Evolutionary conservation across 2,113 vertebrate genomes (phyloP).

Genomic region (Cnemophilus loriae): DNA sequence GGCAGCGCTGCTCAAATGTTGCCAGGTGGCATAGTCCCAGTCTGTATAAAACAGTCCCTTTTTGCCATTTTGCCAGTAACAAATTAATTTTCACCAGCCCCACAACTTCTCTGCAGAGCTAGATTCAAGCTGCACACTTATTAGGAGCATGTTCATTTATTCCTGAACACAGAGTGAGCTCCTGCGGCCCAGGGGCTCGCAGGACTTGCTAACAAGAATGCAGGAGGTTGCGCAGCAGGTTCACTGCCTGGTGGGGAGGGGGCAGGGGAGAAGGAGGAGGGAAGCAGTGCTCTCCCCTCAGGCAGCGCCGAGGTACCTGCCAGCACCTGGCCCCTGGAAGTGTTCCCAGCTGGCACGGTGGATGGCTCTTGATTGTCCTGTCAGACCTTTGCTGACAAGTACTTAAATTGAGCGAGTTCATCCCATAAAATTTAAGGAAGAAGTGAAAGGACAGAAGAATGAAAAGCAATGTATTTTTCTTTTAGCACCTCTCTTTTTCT

Average conservation of each 20-base stretch:
- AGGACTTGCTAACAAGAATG: accelerated
- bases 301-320: not conserved
- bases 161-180: not conserved
- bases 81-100: not conserved
- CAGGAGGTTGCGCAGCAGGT: not conserved
- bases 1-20: not conserved
- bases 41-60: not conserved
- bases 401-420: slow-evolving; percentile 22
- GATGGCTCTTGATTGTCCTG: not conserved
- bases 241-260: not conserved
- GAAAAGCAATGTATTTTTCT: slow-evolving; percentile 40
- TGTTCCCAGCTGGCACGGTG: not conserved
- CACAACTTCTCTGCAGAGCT: not conserved
- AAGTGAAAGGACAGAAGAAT: slow-evolving; percentile 11
- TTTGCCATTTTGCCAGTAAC: not conserved
- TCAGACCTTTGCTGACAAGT: not conserved
- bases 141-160: not conserved
- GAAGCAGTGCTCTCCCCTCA: not conserved
- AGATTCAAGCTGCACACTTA: not conserved
- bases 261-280: not conserved
- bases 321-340: not conserved
- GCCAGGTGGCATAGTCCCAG: not conserved
- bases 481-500: slow-evolving; percentile 57
- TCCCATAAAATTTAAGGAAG: slow-evolving; percentile 46
- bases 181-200: accelerated